A percentile compares a stretch with the other conserved stretches of the same genome.
Conservation (phyloP, 2,797 vertebrate genomes). For the Sebastes cheni region DNA sequence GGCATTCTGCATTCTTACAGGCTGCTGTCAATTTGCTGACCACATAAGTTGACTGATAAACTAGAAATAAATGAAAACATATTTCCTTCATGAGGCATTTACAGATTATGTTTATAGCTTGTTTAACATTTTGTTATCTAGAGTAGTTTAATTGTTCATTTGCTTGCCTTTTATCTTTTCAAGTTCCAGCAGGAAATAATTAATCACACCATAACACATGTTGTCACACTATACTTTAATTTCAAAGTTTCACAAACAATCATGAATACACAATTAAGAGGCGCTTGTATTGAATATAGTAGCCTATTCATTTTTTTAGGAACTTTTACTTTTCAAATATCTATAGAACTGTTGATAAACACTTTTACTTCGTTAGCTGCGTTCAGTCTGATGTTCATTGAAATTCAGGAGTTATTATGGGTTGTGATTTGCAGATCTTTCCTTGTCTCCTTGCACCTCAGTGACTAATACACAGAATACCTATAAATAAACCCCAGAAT, state of each 20-base stretch:
- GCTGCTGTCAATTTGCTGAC: not conserved
- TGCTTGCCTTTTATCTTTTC: not conserved
- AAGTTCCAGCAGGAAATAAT: not conserved
- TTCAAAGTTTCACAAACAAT: not conserved
- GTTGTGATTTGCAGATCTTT: not conserved
- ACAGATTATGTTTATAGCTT: not conserved
- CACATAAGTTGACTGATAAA: not conserved
- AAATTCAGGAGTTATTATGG: not conserved
- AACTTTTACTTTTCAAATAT: not conserved
- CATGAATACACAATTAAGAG: not conserved
- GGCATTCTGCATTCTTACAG: not conserved
- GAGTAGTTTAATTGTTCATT: not conserved
- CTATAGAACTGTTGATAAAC: too few relatives aligned
- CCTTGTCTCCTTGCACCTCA: not conserved
- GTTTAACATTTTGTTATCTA: not conserved
- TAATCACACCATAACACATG: not conserved
- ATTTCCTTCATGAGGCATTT: not conserved
- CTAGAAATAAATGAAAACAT: not conserved
- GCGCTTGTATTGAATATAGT: not conserved
- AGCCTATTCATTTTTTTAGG: not conserved
- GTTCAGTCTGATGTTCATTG: not conserved
- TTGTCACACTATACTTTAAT: not conserved
- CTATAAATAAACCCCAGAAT: not conserved
- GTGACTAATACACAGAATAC: not conserved
- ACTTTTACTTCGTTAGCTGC: not conserved